Conservation (phyloP, 92 coral and sea anemone species). For the Epizoanthus scotinus region DNA sequence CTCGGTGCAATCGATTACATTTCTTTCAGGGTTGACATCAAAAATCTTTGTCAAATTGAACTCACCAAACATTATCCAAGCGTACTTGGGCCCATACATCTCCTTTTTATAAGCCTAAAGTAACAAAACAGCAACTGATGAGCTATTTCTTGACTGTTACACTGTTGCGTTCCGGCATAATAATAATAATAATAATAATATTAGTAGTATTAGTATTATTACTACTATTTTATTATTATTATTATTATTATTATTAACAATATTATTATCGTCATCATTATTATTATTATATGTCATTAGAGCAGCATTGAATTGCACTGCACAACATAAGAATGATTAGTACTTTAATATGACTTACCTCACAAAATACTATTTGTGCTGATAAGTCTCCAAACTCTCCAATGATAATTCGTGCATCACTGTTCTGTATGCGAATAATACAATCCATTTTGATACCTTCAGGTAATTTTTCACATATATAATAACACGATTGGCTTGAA, state of each 20-base stretch:
- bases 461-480: too few relatives aligned
- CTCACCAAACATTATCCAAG: constrained; percentile 87
- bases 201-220: too few relatives aligned
- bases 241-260: too few relatives aligned
- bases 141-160: neutral
- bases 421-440: constrained; percentile 34
- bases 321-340: neutral
- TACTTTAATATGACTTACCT: constrained; percentile 54
- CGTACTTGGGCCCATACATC: constrained; percentile 82
- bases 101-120: constrained; percentile 81
- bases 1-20: constrained; percentile 50
- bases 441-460: neutral
- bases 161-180: neutral
- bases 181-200: too few relatives aligned
- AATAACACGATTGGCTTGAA: neutral
- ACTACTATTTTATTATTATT: too few relatives aligned
- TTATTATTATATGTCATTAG: neutral
- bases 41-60: constrained; percentile 39
- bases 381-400: constrained; percentile 75
- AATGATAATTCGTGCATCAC: constrained; percentile 90
- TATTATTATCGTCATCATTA: too few relatives aligned
- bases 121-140: neutral
- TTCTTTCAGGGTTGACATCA: neutral
- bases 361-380: constrained; percentile 86
- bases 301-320: neutral